Evolutionary conservation across 1,140 invertebrate species (phyloP), one percentile per base, ranked within the genome.

Genomic region (Calliphora vicina): DNA sequence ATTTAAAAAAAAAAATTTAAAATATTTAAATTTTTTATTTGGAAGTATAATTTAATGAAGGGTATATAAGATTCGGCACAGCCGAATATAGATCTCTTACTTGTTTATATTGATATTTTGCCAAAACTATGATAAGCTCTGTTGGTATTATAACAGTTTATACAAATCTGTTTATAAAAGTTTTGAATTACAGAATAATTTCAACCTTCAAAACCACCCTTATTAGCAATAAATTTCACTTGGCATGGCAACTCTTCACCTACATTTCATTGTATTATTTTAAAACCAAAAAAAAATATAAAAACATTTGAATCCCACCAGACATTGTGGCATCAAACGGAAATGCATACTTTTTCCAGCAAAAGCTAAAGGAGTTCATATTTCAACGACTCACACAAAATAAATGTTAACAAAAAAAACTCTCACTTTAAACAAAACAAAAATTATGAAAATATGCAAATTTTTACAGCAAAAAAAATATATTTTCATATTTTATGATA

Each of bases 271-370:
- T 67, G 61, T 61, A 6, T 43, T 43, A 6, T 50, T 50, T 50
- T 50, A 3, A 35, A 2, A 35, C 1, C 6, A 35, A 35, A 35
- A 35, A 35, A 8, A 17, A 50, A 50, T 50, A 12, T n/a, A 12
- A 17, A 50, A 6, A 67, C 61, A 67, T 67, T 67, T 67, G 20
- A 67, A 67, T 67, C 23, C n/a, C 15, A 67, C n/a, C 20, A 67
- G 61, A 67, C 61, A 67, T 67, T 20, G 23, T 67, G 61, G 61
- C 61, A 67, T 67, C 61, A 67, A 67, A 67, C 61, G 61, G 61
- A 67, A 67, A 67, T 67, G 61, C 61, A 67, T 67, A 67, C n/a
- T 67, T 67, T 67, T 67, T 67, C n/a, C 2, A 67, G 6, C 61
- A 20, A 10, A 67, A 67, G 61, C 17, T 10, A 23, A 67, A 67